Percentiles rank a stretch among this genome's conserved stretches.
phyloP scores from a whole-genome alignment of 2,888 invertebrate genomes.

The Tetrapedia diversipes region DNA sequence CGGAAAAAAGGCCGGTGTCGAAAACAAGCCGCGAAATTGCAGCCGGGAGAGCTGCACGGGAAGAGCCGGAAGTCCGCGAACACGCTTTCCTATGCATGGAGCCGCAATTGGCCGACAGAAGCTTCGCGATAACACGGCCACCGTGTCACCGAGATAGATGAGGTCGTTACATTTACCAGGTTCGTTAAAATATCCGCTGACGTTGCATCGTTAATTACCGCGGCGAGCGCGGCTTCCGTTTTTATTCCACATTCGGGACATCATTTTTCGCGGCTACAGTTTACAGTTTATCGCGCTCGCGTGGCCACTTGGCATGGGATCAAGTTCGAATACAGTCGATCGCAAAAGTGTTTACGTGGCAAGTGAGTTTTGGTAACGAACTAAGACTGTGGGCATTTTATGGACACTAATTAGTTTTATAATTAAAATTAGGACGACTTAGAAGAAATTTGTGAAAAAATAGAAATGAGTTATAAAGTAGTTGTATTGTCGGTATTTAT shows the following conservation, averaged over 20 bases:
- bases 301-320: no score
- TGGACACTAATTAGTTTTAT: no score
- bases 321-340: no score
- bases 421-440: no score
- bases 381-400: no score
- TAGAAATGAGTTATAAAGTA: no score
- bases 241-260: constrained; percentile 2
- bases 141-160: constrained; percentile 56
- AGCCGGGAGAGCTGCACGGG: constrained; percentile 26
- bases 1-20: background rate
- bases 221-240: background rate
- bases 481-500: no score
- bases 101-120: constrained; percentile 40
- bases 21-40: constrained; percentile 36
- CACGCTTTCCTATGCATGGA: constrained; percentile 58
- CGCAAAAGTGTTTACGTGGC: no score
- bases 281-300: no score
- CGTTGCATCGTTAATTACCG: constrained; percentile 56
- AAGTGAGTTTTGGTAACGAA: no score
- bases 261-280: background rate
- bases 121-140: constrained; percentile 47
- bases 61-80: constrained; percentile 22
- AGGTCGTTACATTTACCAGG: constrained; percentile 60
- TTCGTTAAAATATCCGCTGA: constrained; percentile 60
- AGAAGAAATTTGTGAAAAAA: no score